These are phyloP conservation scores for Mustelus asterias DNA, from an alignment of 2,113 vertebrate species.

Conservation along the genomic window DNA sequence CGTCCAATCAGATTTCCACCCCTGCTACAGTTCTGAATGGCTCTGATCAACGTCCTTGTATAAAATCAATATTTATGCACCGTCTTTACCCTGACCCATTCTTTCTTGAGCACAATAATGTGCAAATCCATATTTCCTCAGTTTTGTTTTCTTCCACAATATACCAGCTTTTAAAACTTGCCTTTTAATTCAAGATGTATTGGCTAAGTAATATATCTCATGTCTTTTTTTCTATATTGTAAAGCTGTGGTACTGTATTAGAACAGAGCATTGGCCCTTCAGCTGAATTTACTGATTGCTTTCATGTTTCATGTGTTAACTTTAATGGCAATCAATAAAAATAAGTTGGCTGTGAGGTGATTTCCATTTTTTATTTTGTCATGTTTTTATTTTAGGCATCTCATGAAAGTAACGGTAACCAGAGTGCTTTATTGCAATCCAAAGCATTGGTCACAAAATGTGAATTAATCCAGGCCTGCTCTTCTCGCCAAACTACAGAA, in stretches of 20 bases:
- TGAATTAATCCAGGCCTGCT: too few relatives aligned
- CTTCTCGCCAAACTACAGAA: not conserved
- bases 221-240: not conserved
- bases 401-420: not conserved
- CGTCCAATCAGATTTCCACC: too few relatives aligned
- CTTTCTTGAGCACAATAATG: not conserved
- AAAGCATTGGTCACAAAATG: conserved; percentile 1
- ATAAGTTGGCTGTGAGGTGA: not conserved
- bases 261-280: not conserved
- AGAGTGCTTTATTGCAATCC: not conserved
- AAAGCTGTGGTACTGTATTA: not conserved
- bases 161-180: not conserved
- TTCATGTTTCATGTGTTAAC: not conserved
- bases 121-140: not conserved
- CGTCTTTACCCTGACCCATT: not conserved
- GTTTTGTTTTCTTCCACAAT: not conserved
- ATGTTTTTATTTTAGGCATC: not conserved
- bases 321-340: not conserved
- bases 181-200: not conserved
- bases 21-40: too few relatives aligned
- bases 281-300: not conserved
- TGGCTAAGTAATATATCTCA: not conserved
- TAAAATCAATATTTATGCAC: not conserved
- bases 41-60: not conserved
- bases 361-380: not conserved